Percentiles rank a stretch among this genome's conserved stretches.
These are phyloP conservation scores for Nannobrachium achirus DNA, from an alignment of 2,113 vertebrate genomes.

Conservation along the genomic window DNA sequence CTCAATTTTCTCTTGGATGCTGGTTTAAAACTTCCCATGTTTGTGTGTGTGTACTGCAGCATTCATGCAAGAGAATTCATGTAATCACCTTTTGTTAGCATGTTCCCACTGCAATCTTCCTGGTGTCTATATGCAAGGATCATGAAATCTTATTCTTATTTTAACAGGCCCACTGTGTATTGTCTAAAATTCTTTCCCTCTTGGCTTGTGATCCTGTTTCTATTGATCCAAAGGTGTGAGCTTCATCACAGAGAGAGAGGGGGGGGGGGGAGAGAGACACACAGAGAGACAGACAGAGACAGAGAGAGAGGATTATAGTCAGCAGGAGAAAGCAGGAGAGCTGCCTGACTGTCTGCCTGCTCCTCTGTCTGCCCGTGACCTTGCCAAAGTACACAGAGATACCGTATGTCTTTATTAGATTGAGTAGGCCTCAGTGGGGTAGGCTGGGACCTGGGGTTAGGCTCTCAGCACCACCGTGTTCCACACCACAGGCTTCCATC, in stretches of 20 bases:
- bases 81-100: slow-evolving; percentile 18
- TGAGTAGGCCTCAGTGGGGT: slow-evolving; percentile 15
- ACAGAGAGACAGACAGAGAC: neutral
- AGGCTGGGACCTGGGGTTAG: neutral
- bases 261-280: neutral
- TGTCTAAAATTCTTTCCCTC: slow-evolving; percentile 6
- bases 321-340: slow-evolving; percentile 21
- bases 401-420: slow-evolving; percentile 24
- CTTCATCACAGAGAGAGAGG: slow-evolving; percentile 10
- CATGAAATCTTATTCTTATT: slow-evolving; percentile 15
- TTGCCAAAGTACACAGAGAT: slow-evolving; percentile 34
- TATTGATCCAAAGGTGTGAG: slow-evolving; percentile 45
- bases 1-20: too few species aligned
- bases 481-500: too few species aligned
- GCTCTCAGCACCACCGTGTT: too few species aligned
- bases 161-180: slow-evolving; percentile 2
- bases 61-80: neutral
- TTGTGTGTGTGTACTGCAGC: too few species aligned
- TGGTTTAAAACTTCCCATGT: too few species aligned
- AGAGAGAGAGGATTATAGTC: slow-evolving; percentile 12
- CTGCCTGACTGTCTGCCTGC: slow-evolving; percentile 36
- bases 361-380: slow-evolving; percentile 55
- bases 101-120: slow-evolving; percentile 15
- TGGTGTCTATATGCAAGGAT: neutral
- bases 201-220: slow-evolving; percentile 48